Base-by-base conservation (phyloP, 2,888 invertebrate genomes). In the Melanostoma mellinum region DNA sequence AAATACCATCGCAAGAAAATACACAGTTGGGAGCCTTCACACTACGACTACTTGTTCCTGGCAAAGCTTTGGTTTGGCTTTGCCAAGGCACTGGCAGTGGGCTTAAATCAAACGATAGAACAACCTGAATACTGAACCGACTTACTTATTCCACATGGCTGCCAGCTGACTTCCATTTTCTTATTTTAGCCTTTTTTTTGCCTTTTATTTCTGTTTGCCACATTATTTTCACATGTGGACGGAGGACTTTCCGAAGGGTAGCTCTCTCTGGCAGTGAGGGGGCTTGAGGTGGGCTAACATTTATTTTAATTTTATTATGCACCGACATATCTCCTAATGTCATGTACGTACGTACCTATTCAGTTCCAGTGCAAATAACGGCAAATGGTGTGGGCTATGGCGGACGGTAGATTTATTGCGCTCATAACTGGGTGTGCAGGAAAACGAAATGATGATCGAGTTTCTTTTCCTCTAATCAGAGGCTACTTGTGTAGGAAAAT, bases 111-210 rank as follows among this genome's bases (percentile, higher is more conserved):
- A 73, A 58, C 60, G 53, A 53, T 72, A n/a, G 53, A 67, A 36
- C 60, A 71, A 56, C 56, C 53, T 71, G 56, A 53, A 61, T 55
- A 40, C 44, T 38, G 42, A 58, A 40, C 42, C 4, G 48, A 52
- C 20, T 58, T 80, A 75, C 71, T 80, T 80, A 75, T 80, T 80
- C 80, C 80, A 50, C 80, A 80, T 80, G 80, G 33, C 69, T 80
- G 58, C 69, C 75, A 67, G 44, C 75, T 60, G 65, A 75, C 58
- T 71, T 80, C 40, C 42, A 63, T 56, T 60, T 6, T 63, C 55
- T 40, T 55, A 20, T 20, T 53, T 10, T 55, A 6, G 53, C 9
- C 20, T 48, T 56, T 40, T n/a, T n/a, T n/a, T n/a, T n/a, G n/a
- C 46, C 9, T 63, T 56, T 40, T 6, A 42, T 32, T 52, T 52